Percentiles rank a stretch among this genome's conserved stretches.
These are phyloP conservation scores for Malurus alboscapulatus DNA, from an alignment of 2,113 vertebrate genomes.

Conservation along the genomic window DNA sequence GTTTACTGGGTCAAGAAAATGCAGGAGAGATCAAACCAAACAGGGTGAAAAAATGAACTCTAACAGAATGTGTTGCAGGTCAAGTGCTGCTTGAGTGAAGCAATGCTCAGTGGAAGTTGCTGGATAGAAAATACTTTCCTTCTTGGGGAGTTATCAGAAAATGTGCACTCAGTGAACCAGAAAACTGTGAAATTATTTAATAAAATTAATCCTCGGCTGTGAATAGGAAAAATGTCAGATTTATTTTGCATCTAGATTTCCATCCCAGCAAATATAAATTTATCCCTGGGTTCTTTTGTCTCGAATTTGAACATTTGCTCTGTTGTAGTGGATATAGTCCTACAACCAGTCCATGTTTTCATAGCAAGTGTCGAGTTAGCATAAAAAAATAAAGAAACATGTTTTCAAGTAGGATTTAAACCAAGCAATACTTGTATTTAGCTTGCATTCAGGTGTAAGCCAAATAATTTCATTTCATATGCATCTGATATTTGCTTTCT, in stretches of 20 bases:
- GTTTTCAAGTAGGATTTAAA: background rate
- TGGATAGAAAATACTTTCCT: constrained; percentile 1
- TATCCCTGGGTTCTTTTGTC: constrained; percentile 24
- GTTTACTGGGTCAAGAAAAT: constrained; percentile 56
- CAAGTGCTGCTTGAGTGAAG: constrained; percentile 7
- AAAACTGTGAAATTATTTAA: constrained; percentile 45
- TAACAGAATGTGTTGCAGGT: constrained; percentile 27
- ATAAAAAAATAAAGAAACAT: constrained; percentile 8
- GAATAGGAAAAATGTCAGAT: constrained; percentile 55
- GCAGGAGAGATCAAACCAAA: constrained; percentile 51
- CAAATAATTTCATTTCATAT: background rate
- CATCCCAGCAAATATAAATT: constrained; percentile 37
- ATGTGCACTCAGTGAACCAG: constrained; percentile 22
- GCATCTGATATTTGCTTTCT: background rate
- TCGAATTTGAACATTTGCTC: constrained; percentile 14
- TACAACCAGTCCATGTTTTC: background rate
- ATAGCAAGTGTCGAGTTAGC: constrained; percentile 14
- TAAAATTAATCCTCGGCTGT: constrained; percentile 38
- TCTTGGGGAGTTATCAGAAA: constrained; percentile 32
- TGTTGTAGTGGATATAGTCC: background rate
- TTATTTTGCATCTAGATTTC: constrained; percentile 53
- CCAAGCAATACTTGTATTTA: background rate
- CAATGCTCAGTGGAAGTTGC: background rate
- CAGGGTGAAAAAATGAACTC: constrained; percentile 18
- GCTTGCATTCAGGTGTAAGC: background rate